phyloP scores from a whole-genome alignment of 2,797 vertebrate species.

The Pseudochromis fuscus region DNA sequence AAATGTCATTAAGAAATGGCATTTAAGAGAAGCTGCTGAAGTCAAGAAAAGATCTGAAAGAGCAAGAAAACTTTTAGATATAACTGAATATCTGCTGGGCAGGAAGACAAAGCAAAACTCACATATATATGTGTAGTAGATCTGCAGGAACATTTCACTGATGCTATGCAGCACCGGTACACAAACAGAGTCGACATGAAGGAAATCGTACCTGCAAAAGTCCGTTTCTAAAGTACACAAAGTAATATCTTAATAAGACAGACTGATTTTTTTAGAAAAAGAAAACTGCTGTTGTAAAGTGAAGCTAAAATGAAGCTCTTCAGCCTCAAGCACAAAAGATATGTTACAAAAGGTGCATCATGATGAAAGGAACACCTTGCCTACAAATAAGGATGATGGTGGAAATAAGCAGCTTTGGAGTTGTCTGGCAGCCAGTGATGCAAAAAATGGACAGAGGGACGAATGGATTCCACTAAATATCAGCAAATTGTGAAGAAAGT shows the following conservation, averaged over 20 bases:
- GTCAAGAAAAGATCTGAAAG: slow-evolving; percentile 19
- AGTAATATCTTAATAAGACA: neutral
- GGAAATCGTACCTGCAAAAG: neutral
- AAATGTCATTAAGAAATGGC: slow-evolving; percentile 31
- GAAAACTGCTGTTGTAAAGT: neutral
- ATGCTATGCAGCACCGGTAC: neutral
- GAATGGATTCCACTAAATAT: neutral
- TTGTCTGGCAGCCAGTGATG: neutral
- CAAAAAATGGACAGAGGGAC: neutral
- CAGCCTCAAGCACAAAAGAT: neutral
- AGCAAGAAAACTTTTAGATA: slow-evolving; percentile 22
- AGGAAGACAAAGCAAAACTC: slow-evolving; percentile 5
- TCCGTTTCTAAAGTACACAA: neutral
- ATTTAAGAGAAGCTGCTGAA: slow-evolving; percentile 21
- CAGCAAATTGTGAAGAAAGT: neutral
- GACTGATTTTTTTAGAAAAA: neutral
- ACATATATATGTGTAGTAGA: neutral
- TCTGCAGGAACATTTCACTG: neutral
- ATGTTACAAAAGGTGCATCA: neutral
- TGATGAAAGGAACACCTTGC: neutral
- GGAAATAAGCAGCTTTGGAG: neutral
- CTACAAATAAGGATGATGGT: neutral
- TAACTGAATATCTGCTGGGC: neutral
- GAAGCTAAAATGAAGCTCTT: neutral
- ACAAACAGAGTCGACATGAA: neutral